phyloP scores from a whole-genome alignment of 1,140 invertebrate genomes.

The Lordiphosa mommai region DNA sequence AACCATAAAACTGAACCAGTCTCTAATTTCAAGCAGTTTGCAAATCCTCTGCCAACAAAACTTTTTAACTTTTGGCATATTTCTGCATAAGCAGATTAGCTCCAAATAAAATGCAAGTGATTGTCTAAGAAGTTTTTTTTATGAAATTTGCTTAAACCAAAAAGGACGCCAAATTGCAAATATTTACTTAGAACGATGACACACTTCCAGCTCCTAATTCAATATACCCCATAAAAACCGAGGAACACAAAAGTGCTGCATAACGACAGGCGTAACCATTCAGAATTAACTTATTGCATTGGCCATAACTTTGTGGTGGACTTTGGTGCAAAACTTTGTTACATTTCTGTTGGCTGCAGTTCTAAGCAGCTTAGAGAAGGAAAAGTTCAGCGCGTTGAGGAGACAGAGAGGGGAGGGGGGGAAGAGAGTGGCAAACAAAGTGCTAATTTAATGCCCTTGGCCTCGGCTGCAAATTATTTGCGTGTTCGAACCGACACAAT shows the following conservation, averaged over 20 bases:
- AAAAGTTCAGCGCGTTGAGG: conserved; percentile 8
- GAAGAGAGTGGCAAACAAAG: conserved; percentile 19
- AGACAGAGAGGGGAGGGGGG: too few relatives aligned
- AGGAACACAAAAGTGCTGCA: conserved; percentile 27
- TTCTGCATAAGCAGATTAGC: too few relatives aligned
- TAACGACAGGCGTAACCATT: conserved; percentile 30
- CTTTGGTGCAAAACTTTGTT: conserved; percentile 51
- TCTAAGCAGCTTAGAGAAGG: conserved; percentile 40
- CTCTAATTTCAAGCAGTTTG: too few relatives aligned
- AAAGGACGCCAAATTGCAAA: too few relatives aligned
- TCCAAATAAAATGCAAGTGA: too few relatives aligned
- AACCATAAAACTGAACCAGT: too few relatives aligned
- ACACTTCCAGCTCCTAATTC: neutral
- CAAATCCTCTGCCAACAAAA: too few relatives aligned
- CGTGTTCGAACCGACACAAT: conserved; percentile 42
- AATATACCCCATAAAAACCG: conserved; percentile 2
- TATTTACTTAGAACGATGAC: neutral
- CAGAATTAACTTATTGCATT: conserved; percentile 48
- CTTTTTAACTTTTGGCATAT: too few relatives aligned
- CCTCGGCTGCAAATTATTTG: conserved; percentile 31
- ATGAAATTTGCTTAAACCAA: too few relatives aligned
- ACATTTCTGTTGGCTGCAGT: conserved; percentile 33
- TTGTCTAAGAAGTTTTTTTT: too few relatives aligned
- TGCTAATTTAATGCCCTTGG: conserved; percentile 39
- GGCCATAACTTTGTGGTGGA: conserved; percentile 51